A percentile compares a stretch with the other conserved stretches of the same genome.
phyloP scores from a whole-genome alignment of 2,113 vertebrate genomes.

The Taxidea taxus region DNA sequence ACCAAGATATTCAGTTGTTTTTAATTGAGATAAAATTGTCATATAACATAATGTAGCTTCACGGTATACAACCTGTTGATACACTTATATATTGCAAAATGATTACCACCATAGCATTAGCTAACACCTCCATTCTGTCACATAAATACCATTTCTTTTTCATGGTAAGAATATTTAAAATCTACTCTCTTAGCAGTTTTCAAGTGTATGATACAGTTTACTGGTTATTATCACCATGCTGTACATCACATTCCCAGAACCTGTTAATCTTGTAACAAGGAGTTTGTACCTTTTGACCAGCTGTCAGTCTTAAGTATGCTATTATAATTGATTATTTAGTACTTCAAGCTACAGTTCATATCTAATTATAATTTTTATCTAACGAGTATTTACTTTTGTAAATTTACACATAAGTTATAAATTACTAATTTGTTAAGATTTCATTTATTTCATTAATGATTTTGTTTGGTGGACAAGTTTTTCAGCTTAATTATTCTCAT shows the following conservation, averaged over 20 bases:
- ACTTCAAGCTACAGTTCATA: conserved; percentile 26
- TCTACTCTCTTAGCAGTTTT: background rate
- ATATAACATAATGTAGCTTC: background rate
- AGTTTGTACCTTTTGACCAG: background rate
- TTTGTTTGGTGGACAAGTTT: background rate
- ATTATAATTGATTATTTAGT: background rate
- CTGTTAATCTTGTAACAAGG: background rate
- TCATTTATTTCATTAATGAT: background rate
- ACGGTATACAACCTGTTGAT: background rate
- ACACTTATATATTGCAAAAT: background rate
- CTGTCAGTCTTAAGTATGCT: background rate
- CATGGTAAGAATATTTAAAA: background rate
- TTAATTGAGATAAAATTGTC: background rate
- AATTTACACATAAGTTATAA: background rate
- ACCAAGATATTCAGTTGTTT: background rate
- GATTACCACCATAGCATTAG: background rate
- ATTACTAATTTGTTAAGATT: conserved; percentile 10
- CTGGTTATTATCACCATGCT: background rate
- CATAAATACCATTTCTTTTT: background rate
- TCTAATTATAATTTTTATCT: background rate
- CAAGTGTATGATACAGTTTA: background rate
- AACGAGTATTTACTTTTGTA: background rate
- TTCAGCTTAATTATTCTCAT: background rate
- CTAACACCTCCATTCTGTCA: background rate
- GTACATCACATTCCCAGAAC: background rate